These are phyloP conservation scores for Falco punctatus DNA, from an alignment of 2,113 vertebrate genomes.

Conservation along the genomic window DNA sequence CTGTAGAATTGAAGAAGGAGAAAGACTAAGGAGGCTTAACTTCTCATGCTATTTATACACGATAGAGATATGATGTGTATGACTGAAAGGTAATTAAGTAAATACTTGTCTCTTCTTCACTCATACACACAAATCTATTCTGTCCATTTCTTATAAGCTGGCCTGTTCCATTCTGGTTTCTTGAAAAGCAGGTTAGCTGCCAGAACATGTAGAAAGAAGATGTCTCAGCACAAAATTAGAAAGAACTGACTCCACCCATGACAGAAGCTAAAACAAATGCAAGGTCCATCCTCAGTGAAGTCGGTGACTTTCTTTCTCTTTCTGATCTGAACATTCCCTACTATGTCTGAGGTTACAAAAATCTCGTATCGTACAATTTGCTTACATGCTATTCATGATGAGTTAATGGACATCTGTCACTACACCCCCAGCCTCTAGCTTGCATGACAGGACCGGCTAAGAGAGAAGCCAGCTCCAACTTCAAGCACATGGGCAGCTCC, in stretches of 20 bases:
- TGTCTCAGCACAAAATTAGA: neutral
- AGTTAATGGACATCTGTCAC: neutral
- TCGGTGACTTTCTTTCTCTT: neutral
- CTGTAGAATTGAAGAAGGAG: neutral
- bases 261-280: neutral
- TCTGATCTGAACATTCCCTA: neutral
- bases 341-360: neutral
- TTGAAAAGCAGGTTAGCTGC: neutral
- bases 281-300: neutral
- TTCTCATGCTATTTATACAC: constrained; percentile 18
- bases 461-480: neutral
- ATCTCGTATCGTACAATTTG: neutral
- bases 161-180: neutral
- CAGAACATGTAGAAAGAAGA: neutral
- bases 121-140: neutral
- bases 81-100: constrained; percentile 2
- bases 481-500: neutral
- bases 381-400: neutral
- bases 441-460: neutral
- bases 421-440: neutral
- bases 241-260: neutral
- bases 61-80: neutral
- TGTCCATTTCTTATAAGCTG: neutral
- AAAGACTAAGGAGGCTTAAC: constrained; percentile 18
- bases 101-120: neutral